Evolutionary conservation across 2,888 invertebrate genomes (phyloP).

Genomic region (Cataglyphis altisquamis): DNA sequence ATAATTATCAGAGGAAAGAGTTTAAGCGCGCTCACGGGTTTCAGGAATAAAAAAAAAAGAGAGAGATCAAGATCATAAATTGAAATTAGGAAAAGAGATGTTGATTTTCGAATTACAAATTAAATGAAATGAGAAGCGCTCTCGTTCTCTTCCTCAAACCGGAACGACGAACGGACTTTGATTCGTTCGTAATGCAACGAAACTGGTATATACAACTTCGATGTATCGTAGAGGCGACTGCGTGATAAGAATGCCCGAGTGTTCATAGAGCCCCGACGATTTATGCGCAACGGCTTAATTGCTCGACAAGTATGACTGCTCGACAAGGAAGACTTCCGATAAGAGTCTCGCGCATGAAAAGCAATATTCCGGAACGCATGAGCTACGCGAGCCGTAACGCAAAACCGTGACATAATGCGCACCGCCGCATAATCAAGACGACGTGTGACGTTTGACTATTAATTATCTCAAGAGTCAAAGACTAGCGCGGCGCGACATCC

Average conservation of each 20-base stretch:
- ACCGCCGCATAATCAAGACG: conserved; percentile 9
- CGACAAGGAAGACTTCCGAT: conserved; percentile 51
- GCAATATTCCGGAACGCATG: conserved; percentile 46
- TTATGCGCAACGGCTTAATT: conserved; percentile 42
- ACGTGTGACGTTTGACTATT: conserved; percentile 17
- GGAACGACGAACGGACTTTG: neutral
- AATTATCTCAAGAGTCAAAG: conserved; percentile 27
- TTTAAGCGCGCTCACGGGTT: neutral
- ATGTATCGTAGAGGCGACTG: conserved; percentile 17
- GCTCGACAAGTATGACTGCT: conserved; percentile 34
- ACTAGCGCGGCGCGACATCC: neutral
- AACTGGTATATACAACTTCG: neutral
- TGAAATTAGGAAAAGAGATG: neutral
- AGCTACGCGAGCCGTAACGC: conserved; percentile 28
- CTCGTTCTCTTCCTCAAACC: neutral
- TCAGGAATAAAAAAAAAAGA: neutral
- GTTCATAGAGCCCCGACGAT: conserved; percentile 30
- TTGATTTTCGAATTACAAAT: neutral
- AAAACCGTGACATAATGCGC: conserved; percentile 39
- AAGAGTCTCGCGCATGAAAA: conserved; percentile 36
- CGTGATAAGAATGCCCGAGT: conserved; percentile 12
- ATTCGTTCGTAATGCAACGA: neutral
- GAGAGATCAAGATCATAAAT: neutral
- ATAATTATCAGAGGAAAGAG: conserved; percentile 13
- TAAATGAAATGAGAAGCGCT: neutral